Conservation (phyloP, 2,888 invertebrate species). For the Latrodectus hesperus region DNA sequence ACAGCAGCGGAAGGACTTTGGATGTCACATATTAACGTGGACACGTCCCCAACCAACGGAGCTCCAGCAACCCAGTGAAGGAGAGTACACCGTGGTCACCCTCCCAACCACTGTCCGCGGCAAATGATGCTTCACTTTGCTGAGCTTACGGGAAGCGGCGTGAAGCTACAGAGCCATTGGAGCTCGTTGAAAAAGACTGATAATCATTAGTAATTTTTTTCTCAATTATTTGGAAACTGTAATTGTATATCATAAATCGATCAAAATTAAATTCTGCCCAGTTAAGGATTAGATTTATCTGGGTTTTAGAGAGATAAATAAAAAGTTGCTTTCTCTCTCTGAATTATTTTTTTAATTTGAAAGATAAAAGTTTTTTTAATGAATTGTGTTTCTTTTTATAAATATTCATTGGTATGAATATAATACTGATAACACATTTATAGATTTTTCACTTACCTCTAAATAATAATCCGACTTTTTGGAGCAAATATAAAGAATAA, state of each 20-base stretch:
- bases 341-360: constrained; percentile 1
- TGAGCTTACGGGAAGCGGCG: too few relatives aligned
- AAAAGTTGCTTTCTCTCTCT: not conserved
- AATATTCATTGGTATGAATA: not conserved
- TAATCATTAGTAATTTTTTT: constrained; percentile 2
- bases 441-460: constrained; percentile 9
- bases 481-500: not conserved
- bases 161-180: too few relatives aligned
- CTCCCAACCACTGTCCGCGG: too few relatives aligned
- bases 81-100: too few relatives aligned
- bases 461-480: constrained; percentile 9
- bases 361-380: constrained; percentile 6
- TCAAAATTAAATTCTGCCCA: not conserved
- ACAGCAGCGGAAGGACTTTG: too few relatives aligned
- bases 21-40: too few relatives aligned
- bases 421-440: not conserved
- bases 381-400: not conserved
- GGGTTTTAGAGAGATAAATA: constrained; percentile 8
- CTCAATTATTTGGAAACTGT: too few relatives aligned
- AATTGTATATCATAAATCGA: not conserved
- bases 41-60: too few relatives aligned
- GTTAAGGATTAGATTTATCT: constrained; percentile 12
- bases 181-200: too few relatives aligned
- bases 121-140: too few relatives aligned
- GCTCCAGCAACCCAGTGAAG: too few relatives aligned